phyloP scores from a whole-genome alignment of 1,140 invertebrate genomes.

The Drosophila burlai region DNA sequence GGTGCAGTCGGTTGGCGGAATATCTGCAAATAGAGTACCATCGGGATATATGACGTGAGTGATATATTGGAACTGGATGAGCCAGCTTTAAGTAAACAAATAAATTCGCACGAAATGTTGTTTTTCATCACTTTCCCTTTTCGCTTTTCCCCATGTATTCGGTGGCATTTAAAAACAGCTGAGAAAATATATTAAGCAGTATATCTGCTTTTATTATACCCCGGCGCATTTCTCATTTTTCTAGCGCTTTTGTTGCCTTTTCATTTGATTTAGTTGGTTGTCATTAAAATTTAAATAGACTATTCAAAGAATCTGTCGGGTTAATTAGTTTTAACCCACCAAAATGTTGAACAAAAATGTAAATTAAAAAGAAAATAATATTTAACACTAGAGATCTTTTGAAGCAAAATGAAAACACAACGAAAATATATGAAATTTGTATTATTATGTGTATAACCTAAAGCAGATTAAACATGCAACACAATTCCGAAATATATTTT shows the following conservation, averaged over 20 bases:
- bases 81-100: slow-evolving; percentile 63
- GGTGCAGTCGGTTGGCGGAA: slow-evolving; percentile 61
- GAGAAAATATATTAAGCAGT: slow-evolving; percentile 29
- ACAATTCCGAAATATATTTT: background rate
- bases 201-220: slow-evolving; percentile 36
- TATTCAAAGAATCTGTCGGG: slow-evolving; percentile 9
- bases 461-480: background rate
- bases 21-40: slow-evolving; percentile 48
- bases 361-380: background rate
- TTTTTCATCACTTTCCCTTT: slow-evolving; percentile 38
- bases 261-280: slow-evolving; percentile 26
- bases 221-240: slow-evolving; percentile 29
- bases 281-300: slow-evolving; percentile 34
- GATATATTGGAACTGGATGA: slow-evolving; percentile 26
- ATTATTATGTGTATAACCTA: no score
- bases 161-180: slow-evolving; percentile 46
- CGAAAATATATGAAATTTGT: background rate
- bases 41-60: slow-evolving; percentile 48
- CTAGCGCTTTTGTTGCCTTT: slow-evolving; percentile 12
- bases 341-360: background rate
- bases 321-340: background rate
- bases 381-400: background rate
- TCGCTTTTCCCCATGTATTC: slow-evolving; percentile 6
- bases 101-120: slow-evolving; percentile 57
- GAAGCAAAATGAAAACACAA: background rate